These are phyloP conservation scores for Tinea trinotella DNA, from an alignment of 2,888 invertebrate genomes.

Conservation along the genomic window DNA sequence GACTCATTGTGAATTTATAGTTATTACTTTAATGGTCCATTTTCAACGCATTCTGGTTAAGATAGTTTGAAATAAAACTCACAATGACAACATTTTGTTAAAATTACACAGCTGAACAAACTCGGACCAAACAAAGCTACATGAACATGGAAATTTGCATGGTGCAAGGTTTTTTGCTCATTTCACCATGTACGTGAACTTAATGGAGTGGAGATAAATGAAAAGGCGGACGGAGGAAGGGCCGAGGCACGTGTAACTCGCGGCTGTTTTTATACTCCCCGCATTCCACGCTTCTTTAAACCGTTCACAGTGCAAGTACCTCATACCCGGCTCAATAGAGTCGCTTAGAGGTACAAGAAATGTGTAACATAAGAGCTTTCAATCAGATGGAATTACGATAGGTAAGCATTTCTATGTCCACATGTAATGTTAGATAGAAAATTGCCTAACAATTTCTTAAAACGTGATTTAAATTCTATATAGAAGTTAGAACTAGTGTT, in stretches of 20 bases:
- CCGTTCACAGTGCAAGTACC: conserved; percentile 15
- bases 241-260: conserved; percentile 35
- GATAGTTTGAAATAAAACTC: no score
- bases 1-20: no score
- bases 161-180: conserved; percentile 7
- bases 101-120: not conserved
- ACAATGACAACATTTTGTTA: no score
- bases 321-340: conserved; percentile 12
- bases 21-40: no score
- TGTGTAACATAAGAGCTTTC: conserved; percentile 8
- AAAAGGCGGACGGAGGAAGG: conserved; percentile 29
- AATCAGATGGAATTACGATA: not conserved
- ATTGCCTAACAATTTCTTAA: no score
- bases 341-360: not conserved
- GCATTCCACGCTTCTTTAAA: conserved; percentile 19
- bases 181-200: conserved; percentile 9
- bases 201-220: conserved; percentile 30
- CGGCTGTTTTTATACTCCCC: conserved; percentile 36
- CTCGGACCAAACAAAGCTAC: not conserved
- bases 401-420: not conserved
- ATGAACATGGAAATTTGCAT: not conserved
- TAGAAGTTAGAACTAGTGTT: no score
- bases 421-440: not conserved
- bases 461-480: no score
- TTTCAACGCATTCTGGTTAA: no score